Conservation (phyloP, 2,113 vertebrate genomes). For the Erythrolamprus reginae region DNA sequence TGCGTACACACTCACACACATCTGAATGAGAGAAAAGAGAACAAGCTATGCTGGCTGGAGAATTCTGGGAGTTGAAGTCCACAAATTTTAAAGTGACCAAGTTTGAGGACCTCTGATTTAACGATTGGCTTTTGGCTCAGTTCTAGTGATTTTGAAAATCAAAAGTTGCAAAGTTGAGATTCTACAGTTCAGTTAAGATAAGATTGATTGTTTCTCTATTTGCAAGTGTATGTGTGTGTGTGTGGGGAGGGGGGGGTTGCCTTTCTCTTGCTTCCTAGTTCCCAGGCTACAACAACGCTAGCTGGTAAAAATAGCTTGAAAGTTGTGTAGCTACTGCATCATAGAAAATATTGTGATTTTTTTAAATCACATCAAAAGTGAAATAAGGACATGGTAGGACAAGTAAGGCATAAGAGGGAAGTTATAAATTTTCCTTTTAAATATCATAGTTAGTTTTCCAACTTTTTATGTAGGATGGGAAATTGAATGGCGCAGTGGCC, state of each 20-base stretch:
- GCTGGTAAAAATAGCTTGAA: neutral
- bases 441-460: neutral
- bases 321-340: neutral
- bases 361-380: neutral
- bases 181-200: neutral
- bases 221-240: no score
- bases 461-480: neutral
- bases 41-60: no score
- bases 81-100: no score
- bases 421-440: neutral
- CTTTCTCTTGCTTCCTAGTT: neutral
- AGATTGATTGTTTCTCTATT: neutral
- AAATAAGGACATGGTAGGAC: neutral
- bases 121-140: neutral
- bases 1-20: no score
- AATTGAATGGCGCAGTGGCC: neutral
- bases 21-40: no score
- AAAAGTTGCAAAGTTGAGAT: neutral
- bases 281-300: neutral
- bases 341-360: neutral
- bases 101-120: no score
- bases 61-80: no score
- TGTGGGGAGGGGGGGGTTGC: no score
- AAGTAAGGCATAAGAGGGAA: neutral
- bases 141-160: neutral